A percentile compares a stretch with the other conserved stretches of the same genome.
Evolutionary conservation across 2,113 vertebrate species (phyloP).

Genomic region (Menura novaehollandiae): DNA sequence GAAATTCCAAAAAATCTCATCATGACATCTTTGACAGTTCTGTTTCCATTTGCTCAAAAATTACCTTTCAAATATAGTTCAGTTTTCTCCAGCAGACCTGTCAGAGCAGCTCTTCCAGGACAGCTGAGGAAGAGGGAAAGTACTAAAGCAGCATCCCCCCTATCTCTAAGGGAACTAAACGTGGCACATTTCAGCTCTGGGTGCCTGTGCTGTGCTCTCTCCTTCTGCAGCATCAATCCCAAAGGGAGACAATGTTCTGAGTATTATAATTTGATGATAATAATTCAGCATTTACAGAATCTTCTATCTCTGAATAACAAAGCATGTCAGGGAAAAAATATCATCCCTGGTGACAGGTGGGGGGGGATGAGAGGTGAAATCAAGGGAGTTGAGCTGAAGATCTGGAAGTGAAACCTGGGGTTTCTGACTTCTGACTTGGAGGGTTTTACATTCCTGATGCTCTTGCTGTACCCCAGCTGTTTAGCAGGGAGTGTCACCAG

Average conservation of each 20-base stretch:
- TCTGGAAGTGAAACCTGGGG: not conserved
- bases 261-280: constrained; percentile 62
- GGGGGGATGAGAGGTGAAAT: not conserved
- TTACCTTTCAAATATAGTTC: constrained; percentile 30
- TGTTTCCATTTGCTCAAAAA: constrained; percentile 40
- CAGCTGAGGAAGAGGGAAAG: not conserved
- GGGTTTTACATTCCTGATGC: not conserved
- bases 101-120: constrained; percentile 30
- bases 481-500: not conserved
- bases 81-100: not conserved
- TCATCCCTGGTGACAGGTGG: not conserved
- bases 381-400: not conserved
- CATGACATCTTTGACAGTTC: not conserved
- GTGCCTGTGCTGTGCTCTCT: not conserved
- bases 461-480: too few species aligned
- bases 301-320: constrained; percentile 48
- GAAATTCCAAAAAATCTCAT: constrained; percentile 20
- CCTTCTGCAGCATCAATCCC: constrained; percentile 41
- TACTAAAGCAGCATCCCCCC: not conserved
- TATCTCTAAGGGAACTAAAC: not conserved
- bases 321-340: constrained; percentile 35
- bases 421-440: not conserved
- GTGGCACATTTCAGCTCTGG: not conserved
- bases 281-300: constrained; percentile 60
- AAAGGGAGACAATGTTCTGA: constrained; percentile 54